These are phyloP conservation scores for Prosopocoilus inquinatus DNA, from an alignment of 2,888 invertebrate species.

Conservation along the genomic window DNA sequence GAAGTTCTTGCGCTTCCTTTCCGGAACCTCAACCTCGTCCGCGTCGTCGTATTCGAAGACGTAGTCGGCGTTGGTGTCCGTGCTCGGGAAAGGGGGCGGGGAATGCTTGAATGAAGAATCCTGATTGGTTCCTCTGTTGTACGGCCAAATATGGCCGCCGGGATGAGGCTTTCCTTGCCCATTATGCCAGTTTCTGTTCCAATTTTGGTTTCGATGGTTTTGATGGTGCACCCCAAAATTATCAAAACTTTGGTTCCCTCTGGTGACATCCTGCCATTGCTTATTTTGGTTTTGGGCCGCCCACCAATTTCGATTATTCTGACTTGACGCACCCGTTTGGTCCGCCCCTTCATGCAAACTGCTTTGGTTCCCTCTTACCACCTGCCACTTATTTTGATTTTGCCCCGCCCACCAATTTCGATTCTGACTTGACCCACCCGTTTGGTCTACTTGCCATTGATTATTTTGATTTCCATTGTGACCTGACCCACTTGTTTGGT, in stretches of 20 bases:
- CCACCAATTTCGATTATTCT: not conserved
- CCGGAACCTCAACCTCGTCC: constrained; percentile 7
- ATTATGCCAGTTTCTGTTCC: not conserved
- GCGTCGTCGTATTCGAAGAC: constrained; percentile 42
- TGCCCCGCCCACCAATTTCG: not conserved
- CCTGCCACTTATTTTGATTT: not conserved
- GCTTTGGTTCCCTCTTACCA: not conserved
- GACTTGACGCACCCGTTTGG: too few species aligned
- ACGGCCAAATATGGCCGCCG: not conserved
- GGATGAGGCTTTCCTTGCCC: too few species aligned
- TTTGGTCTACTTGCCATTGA: not conserved
- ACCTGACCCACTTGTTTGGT: not conserved
- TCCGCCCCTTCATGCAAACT: too few species aligned
- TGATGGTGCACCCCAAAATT: not conserved
- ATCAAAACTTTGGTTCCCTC: too few species aligned
- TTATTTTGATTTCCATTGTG: not conserved
- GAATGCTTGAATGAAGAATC: not conserved
- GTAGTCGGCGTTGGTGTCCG: constrained; percentile 44
- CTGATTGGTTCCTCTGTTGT: not conserved
- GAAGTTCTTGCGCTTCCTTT: constrained; percentile 19
- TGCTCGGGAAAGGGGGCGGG: constrained; percentile 28
- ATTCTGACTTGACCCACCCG: not conserved
- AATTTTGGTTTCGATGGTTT: not conserved
- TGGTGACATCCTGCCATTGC: not conserved
- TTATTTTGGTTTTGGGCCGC: not conserved